phyloP scores from a whole-genome alignment of 2,113 vertebrate species.

The Parotia lawesii region DNA sequence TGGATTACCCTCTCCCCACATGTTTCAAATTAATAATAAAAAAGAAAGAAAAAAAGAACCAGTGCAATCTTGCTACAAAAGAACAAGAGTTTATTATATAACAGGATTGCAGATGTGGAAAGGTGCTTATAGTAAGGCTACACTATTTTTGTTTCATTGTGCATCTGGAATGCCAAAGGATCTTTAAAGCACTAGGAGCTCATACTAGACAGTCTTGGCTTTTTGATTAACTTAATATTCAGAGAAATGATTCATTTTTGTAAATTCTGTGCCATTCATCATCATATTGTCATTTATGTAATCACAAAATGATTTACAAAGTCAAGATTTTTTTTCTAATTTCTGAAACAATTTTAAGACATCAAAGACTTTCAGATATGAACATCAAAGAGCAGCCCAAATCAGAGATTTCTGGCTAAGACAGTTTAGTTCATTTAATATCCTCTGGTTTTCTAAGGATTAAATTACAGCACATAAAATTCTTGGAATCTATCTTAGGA shows the following conservation, averaged over 20 bases:
- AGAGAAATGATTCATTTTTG: slow-evolving; percentile 59
- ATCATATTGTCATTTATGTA: slow-evolving; percentile 76
- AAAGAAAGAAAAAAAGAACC: slow-evolving; percentile 71
- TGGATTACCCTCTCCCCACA: slow-evolving; percentile 79
- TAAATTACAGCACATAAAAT: slow-evolving; percentile 81
- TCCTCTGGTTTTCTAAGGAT: slow-evolving; percentile 77
- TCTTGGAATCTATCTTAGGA: slow-evolving; percentile 76
- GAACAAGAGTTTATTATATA: slow-evolving; percentile 83
- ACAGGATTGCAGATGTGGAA: slow-evolving; percentile 79
- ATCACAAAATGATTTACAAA: slow-evolving; percentile 81
- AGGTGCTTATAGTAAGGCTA: slow-evolving; percentile 75
- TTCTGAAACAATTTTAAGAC: slow-evolving; percentile 79
- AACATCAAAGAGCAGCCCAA: slow-evolving; percentile 79
- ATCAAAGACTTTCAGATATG: slow-evolving; percentile 78
- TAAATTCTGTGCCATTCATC: slow-evolving; percentile 73
- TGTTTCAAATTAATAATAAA: slow-evolving; percentile 83
- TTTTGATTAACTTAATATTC: slow-evolving; percentile 77
- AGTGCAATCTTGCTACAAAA: slow-evolving; percentile 76
- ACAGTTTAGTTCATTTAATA: slow-evolving; percentile 83
- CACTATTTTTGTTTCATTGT: slow-evolving; percentile 74
- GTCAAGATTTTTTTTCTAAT: slow-evolving; percentile 68
- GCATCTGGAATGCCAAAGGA: slow-evolving; percentile 73
- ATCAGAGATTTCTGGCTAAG: slow-evolving; percentile 81
- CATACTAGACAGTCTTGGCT: slow-evolving; percentile 62
- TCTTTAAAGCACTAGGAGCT: slow-evolving; percentile 66